Evolutionary conservation across 2,797 vertebrate species (phyloP), one percentile per base, ranked within the genome.

Genomic region (Emys orbicularis): DNA sequence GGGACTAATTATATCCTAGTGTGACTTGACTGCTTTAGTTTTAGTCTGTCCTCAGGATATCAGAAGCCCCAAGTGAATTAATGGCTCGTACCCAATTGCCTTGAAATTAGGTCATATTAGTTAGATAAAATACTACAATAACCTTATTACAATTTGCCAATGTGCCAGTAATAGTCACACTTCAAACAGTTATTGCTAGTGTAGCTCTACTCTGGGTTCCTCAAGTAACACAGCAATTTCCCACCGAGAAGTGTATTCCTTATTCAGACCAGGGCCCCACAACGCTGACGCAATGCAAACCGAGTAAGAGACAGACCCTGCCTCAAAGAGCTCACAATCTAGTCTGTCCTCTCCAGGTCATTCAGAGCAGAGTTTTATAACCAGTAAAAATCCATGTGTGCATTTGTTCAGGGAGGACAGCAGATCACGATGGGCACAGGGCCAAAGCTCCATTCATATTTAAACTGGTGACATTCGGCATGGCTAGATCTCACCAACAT

Each of bases 71-170:
- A 5, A 10, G 56, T 50, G 89, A 92, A 84, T 13, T 44, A 90
- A 89, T 0, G 1, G 31, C 37, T 79, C 65, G 91, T 21, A 85
- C 84, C 57, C 53, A 41, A 86, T 25, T 44, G 77, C 88, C 89
- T 82, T 47, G 74, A 92, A 96, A 97, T 92, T 7, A 89, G 91
- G 89, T 92, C 57, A 50, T 88, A 79, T 25, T n/a, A 87, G 94
- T 77, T 50, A 87, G 59, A 79, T 84, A 56, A 95, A 96, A 84
- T 5, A 65, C 74, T 65, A 41, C 47, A 8, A 52, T 59, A 50
- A 90, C 87, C 95, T 91, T 15, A 84, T 25, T 81, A 89, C 79
- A 15, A 0, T 72, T 61, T 76, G 80, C 31, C 89, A 21, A 21
- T 21, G 72, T 44, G 49, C 10, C 84, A 0, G 0, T 56, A 80